A percentile compares a stretch with the other conserved stretches of the same genome.
Conservation (phyloP, 1,140 invertebrate species). For the Tetramorium alpestre region DNA sequence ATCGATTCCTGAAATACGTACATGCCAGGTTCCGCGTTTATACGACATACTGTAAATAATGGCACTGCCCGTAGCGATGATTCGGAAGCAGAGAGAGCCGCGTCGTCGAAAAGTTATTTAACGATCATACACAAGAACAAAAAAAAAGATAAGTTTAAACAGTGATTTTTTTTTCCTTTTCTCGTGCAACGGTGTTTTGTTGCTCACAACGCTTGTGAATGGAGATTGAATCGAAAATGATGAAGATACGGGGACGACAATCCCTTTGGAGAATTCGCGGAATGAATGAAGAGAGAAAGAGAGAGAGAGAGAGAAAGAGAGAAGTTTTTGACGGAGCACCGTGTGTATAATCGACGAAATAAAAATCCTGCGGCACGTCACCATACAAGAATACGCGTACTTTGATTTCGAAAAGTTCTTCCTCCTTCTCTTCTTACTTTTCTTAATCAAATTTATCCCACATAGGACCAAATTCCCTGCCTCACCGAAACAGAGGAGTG, state of each 20-base stretch:
- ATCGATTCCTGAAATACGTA: conserved; percentile 85
- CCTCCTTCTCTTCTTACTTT: conserved; percentile 63
- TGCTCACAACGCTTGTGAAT: not conserved
- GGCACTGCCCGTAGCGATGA: conserved; percentile 83
- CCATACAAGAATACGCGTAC: conserved; percentile 55
- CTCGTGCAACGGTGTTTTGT: conserved; percentile 18
- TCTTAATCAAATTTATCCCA: conserved; percentile 68
- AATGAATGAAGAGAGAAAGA: conserved; percentile 29
- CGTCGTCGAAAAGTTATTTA: conserved; percentile 65
- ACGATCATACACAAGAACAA: conserved; percentile 28
- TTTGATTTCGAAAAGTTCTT: conserved; percentile 61
- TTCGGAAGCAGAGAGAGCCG: conserved; percentile 53
- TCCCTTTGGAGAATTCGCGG: conserved; percentile 23
- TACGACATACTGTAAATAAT: conserved; percentile 84
- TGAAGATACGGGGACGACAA: not conserved
- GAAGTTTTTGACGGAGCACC: conserved; percentile 22
- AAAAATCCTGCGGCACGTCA: conserved; percentile 74
- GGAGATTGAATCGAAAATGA: conserved; percentile 4
- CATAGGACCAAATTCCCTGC: conserved; percentile 81
- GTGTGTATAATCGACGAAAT: conserved; percentile 76
- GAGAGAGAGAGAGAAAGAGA: not conserved
- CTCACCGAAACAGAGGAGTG: conserved; percentile 65
- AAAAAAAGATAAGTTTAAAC: conserved; percentile 57
- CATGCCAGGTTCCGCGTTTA: conserved; percentile 84
- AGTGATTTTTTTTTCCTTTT: conserved; percentile 57